A percentile compares a stretch with the other conserved stretches of the same genome.
Conservation (phyloP, 23 tunicate species). For the Phallusia fumigata region DNA sequence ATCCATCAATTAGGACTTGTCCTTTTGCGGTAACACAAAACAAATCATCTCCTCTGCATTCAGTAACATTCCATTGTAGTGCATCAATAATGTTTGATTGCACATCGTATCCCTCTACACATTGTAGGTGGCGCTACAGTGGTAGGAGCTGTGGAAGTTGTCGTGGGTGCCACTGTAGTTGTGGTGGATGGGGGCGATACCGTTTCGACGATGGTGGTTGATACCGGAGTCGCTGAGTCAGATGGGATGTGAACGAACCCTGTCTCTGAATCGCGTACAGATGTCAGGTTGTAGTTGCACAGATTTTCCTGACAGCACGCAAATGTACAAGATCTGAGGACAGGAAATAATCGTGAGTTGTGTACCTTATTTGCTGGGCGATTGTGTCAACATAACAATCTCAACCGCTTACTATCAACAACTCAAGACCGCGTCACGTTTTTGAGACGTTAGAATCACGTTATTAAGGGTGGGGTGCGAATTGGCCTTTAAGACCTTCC, state of each 20-base stretch:
- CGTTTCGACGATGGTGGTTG: background rate
- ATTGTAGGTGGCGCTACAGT: slow-evolving; percentile 7
- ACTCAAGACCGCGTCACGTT: too few relatives aligned
- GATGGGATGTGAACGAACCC: background rate
- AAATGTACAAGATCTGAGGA: background rate
- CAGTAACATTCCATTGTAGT: background rate
- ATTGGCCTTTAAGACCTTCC: too few relatives aligned
- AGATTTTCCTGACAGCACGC: background rate
- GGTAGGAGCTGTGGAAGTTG: background rate
- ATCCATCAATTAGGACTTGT: background rate
- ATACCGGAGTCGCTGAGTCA: background rate
- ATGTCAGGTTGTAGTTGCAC: background rate
- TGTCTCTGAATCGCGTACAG: background rate
- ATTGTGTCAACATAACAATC: too few relatives aligned
- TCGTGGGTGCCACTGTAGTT: background rate
- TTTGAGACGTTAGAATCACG: too few relatives aligned
- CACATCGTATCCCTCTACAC: background rate
- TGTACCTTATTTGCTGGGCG: too few relatives aligned
- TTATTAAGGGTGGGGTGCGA: too few relatives aligned
- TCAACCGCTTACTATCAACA: too few relatives aligned
- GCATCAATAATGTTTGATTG: background rate
- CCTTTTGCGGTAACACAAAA: background rate
- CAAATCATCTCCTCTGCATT: background rate
- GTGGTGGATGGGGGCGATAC: background rate
- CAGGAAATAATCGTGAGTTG: too few relatives aligned